Percentiles rank a stretch among this genome's conserved stretches.
Conservation (phyloP, 1,140 invertebrate species). For the Tyrophagus putrescentiae region DNA sequence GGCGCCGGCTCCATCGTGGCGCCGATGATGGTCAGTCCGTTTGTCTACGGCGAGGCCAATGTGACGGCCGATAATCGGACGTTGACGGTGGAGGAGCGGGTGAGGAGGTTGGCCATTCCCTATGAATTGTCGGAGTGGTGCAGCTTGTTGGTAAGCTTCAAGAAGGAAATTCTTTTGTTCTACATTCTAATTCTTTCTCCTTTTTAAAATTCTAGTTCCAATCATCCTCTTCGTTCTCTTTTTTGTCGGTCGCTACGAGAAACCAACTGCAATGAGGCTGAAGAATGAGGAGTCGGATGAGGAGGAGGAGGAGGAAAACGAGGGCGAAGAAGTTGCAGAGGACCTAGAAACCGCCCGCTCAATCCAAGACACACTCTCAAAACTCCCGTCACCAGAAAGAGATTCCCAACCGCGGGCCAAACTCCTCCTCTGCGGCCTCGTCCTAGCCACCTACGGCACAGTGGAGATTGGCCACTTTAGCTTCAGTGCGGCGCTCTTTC, state of each 20-base stretch:
- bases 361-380: neutral
- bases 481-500: neutral
- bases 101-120: neutral
- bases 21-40: slow-evolving; percentile 3
- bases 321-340: neutral
- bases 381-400: neutral
- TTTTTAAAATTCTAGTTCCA: slow-evolving; percentile 10
- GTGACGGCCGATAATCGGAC: neutral
- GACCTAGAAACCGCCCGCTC: neutral
- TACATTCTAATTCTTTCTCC: neutral
- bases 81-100: neutral
- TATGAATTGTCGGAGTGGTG: neutral
- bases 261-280: neutral
- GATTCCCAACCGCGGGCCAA: neutral
- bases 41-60: slow-evolving; percentile 1
- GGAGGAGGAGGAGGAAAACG: neutral
- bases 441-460: slow-evolving; percentile 2
- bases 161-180: neutral
- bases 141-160: neutral
- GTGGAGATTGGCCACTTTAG: slow-evolving; percentile 1
- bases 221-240: slow-evolving; percentile 9
- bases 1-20: neutral
- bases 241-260: slow-evolving; percentile 5
- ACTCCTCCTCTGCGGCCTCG: neutral
- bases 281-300: neutral